These are phyloP conservation scores for Epirrhoe alternata DNA, from an alignment of 2,888 invertebrate species.

Conservation along the genomic window DNA sequence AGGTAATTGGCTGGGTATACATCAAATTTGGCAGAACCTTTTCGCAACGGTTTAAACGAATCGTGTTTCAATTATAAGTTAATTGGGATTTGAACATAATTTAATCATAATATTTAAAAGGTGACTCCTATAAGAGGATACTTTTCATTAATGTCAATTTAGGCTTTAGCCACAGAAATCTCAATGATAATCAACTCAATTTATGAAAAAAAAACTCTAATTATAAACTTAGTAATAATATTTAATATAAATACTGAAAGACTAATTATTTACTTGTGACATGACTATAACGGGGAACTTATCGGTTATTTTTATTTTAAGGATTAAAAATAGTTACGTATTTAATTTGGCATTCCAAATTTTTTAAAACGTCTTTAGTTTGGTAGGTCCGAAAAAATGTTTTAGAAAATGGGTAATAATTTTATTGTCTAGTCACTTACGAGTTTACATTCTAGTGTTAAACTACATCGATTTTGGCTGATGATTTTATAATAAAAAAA, in stretches of 20 bases:
- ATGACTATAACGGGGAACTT: neutral
- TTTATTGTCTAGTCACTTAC: conserved; percentile 72
- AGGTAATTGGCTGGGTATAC: too few species aligned
- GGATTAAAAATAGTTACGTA: conserved; percentile 31
- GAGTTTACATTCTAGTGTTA: conserved; percentile 34
- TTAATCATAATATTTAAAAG: too few species aligned
- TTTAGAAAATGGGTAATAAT: conserved; percentile 36
- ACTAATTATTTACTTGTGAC: neutral
- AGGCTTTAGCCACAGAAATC: too few species aligned
- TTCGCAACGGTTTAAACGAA: too few species aligned
- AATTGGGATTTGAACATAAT: too few species aligned
- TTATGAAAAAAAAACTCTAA: too few species aligned
- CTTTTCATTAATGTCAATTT: too few species aligned
- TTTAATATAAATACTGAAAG: conserved; percentile 38
- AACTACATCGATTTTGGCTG: conserved; percentile 37
- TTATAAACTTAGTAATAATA: too few species aligned
- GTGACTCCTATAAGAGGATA: too few species aligned
- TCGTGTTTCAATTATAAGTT: too few species aligned
- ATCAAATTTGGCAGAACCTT: too few species aligned
- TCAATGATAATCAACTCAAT: too few species aligned
- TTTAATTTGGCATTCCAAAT: conserved; percentile 34
- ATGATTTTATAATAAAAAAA: conserved; percentile 8
- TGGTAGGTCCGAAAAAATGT: conserved; percentile 20
- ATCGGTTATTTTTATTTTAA: conserved; percentile 8
- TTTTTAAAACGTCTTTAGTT: conserved; percentile 15